Evolutionary conservation across 2,888 invertebrate genomes (phyloP).

Genomic region (Aphodius sticticus): DNA sequence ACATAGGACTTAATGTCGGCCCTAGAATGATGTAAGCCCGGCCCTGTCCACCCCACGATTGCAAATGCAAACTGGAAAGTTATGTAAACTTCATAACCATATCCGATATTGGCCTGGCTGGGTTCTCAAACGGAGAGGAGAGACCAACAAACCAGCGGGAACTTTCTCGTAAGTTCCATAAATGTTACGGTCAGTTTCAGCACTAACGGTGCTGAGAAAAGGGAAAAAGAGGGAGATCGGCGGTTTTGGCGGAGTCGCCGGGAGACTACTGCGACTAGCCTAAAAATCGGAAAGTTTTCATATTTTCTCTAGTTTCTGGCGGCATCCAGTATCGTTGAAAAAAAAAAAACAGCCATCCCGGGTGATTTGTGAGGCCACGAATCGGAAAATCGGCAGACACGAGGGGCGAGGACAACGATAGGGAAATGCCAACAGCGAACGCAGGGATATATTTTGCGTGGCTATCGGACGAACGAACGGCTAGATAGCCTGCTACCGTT

Average conservation of each 20-base stretch:
- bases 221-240: constrained; percentile 16
- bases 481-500: constrained; percentile 27
- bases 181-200: constrained; percentile 51
- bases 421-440: constrained; percentile 32
- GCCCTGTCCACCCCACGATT: constrained; percentile 21
- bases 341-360: constrained; percentile 40
- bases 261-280: constrained; percentile 44
- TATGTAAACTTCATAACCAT: constrained; percentile 37
- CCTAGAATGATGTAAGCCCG: constrained; percentile 17
- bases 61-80: constrained; percentile 37
- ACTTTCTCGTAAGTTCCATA: constrained; percentile 43
- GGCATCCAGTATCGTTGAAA: constrained; percentile 10
- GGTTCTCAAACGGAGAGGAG: constrained; percentile 18
- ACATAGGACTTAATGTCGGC: not conserved
- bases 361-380: constrained; percentile 42
- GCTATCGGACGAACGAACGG: constrained; percentile 15
- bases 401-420: constrained; percentile 30
- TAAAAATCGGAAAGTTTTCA: constrained; percentile 48
- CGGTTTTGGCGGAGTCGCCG: constrained; percentile 15
- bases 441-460: constrained; percentile 27
- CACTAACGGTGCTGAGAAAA: constrained; percentile 39
- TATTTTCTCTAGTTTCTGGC: constrained; percentile 42
- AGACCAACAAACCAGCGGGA: constrained; percentile 18
- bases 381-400: constrained; percentile 25
- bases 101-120: constrained; percentile 32